Conservation (phyloP, 2,113 vertebrate species). For the Carollia perspicillata region DNA sequence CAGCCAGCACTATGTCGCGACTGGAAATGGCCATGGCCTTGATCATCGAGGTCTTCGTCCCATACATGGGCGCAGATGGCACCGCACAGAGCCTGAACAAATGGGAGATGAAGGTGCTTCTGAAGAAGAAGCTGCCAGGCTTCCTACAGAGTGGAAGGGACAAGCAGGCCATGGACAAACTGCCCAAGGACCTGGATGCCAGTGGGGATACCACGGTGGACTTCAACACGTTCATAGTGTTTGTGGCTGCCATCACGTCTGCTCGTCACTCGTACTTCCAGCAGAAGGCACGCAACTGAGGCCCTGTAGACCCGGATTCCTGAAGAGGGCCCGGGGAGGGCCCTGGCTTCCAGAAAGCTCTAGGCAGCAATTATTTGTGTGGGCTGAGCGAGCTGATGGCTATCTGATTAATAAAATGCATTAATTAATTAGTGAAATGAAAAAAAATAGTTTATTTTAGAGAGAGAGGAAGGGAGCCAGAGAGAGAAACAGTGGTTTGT, state of each 20-base stretch:
- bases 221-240: slow-evolving; percentile 83
- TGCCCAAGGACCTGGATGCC: slow-evolving; percentile 81
- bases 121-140: slow-evolving; percentile 83
- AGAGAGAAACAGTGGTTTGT: too few species aligned
- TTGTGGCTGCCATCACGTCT: slow-evolving; percentile 76
- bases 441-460: too few species aligned
- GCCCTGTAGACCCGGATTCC: neutral
- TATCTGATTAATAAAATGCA: neutral
- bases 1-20: slow-evolving; percentile 71
- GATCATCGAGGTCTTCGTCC: slow-evolving; percentile 79
- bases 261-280: slow-evolving; percentile 76
- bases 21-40: slow-evolving; percentile 77
- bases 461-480: too few species aligned
- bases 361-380: too few species aligned
- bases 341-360: neutral
- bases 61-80: slow-evolving; percentile 66
- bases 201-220: slow-evolving; percentile 80
- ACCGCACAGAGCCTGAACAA: slow-evolving; percentile 75
- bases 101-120: slow-evolving; percentile 79
- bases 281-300: slow-evolving; percentile 32
- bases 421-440: too few species aligned
- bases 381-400: too few species aligned
- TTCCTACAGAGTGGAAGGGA: slow-evolving; percentile 79
- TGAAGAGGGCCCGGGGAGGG: neutral
- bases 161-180: slow-evolving; percentile 57